Percentiles rank a stretch among this genome's conserved stretches.
phyloP scores from a whole-genome alignment of 2,888 invertebrate species.

The Orthosia incerta region DNA sequence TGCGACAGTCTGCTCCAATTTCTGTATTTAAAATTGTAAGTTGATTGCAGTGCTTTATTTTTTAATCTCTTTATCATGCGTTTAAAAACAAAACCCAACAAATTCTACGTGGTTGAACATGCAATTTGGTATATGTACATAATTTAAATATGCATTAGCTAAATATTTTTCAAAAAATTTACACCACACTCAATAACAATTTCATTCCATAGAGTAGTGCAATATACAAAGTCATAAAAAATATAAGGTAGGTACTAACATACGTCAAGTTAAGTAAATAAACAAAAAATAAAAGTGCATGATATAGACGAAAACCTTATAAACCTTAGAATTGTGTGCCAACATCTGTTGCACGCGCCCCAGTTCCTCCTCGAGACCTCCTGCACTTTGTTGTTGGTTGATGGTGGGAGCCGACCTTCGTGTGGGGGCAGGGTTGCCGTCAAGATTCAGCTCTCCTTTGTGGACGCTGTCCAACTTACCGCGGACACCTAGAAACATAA shows the following conservation, averaged over 20 bases:
- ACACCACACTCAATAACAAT: background rate
- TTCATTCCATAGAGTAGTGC: constrained; percentile 23
- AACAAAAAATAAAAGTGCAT: constrained; percentile 85
- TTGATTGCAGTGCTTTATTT: background rate
- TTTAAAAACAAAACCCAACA: background rate
- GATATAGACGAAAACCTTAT: constrained; percentile 92
- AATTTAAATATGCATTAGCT: constrained; percentile 5
- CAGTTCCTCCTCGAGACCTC: constrained; percentile 94
- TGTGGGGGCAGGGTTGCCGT: constrained; percentile 43
- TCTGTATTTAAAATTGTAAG: constrained; percentile 85
- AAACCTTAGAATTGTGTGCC: constrained; percentile 97
- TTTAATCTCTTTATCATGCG: background rate
- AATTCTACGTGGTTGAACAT: constrained; percentile 4
- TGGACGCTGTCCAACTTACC: constrained; percentile 82
- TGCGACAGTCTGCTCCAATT: constrained; percentile 97
- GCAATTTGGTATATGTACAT: background rate
- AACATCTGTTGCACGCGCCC: constrained; percentile 96
- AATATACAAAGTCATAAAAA: background rate
- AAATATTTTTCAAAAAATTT: constrained; percentile 9
- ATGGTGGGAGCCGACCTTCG: constrained; percentile 52
- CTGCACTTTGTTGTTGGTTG: constrained; percentile 43
- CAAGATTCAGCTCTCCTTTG: constrained; percentile 68
- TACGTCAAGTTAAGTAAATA: constrained; percentile 60
- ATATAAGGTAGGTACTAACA: constrained; percentile 22
- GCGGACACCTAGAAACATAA: constrained; percentile 79